phyloP scores from a whole-genome alignment of 2,113 vertebrate species.

The Chlorodrepanis virens region DNA sequence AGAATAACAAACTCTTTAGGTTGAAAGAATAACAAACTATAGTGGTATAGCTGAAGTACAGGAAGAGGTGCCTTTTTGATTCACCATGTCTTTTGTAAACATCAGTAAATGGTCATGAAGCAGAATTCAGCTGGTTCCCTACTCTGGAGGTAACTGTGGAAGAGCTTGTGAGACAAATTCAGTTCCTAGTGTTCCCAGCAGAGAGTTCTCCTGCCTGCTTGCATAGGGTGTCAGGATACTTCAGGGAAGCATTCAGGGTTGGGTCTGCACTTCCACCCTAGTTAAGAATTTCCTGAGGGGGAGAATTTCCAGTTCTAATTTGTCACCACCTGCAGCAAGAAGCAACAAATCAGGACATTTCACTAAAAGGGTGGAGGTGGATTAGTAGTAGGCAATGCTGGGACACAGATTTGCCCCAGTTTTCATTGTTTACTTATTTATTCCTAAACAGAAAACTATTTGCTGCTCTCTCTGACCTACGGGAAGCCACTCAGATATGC shows the following conservation, averaged over 20 bases:
- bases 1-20: neutral
- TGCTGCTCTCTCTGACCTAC: constrained; percentile 88
- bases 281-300: neutral
- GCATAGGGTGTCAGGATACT: neutral
- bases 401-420: neutral
- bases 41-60: neutral
- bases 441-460: constrained; percentile 81
- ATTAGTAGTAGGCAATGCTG: neutral
- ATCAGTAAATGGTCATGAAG: no score
- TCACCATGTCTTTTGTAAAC: neutral
- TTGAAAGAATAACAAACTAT: neutral
- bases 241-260: neutral
- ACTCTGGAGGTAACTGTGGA: neutral
- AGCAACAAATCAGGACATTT: neutral
- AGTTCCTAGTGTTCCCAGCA: neutral
- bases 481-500: constrained; percentile 90
- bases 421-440: neutral
- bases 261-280: neutral
- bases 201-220: neutral
- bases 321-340: neutral
- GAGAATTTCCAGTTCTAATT: neutral
- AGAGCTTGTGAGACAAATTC: neutral
- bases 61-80: neutral
- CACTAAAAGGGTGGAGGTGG: neutral
- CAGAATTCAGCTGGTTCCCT: neutral